Percentiles rank a stretch among this genome's conserved stretches.
These are phyloP conservation scores for Lithophane ornitopus DNA, from an alignment of 2,888 invertebrate species.

Conservation along the genomic window DNA sequence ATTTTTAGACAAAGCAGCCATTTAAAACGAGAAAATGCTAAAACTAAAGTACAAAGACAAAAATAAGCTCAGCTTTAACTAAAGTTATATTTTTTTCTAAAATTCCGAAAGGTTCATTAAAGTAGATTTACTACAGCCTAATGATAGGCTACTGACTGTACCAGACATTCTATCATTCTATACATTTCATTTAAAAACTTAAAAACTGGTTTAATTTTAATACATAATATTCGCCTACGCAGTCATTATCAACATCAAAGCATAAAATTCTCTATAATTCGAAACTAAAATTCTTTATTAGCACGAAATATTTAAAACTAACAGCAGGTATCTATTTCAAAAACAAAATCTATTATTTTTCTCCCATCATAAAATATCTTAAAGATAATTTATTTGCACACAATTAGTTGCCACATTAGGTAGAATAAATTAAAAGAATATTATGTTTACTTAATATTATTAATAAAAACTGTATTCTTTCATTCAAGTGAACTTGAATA, in stretches of 20 bases:
- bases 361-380: conserved; percentile 37
- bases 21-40: neutral
- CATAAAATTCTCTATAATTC: conserved; percentile 9
- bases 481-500: conserved; percentile 15
- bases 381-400: conserved; percentile 53
- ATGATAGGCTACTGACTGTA: neutral
- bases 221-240: neutral
- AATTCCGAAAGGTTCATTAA: neutral
- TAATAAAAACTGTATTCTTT: conserved; percentile 11
- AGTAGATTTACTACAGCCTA: neutral
- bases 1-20: fast-evolving
- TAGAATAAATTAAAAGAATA: conserved; percentile 44
- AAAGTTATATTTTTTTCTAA: neutral
- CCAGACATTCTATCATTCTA: neutral
- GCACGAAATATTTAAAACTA: conserved; percentile 10
- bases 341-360: conserved; percentile 37
- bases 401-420: conserved; percentile 47
- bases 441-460: conserved; percentile 39
- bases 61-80: neutral
- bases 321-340: conserved; percentile 36
- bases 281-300: conserved; percentile 21
- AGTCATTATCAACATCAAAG: neutral
- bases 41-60: too few relatives aligned
- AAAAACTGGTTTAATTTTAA: neutral
- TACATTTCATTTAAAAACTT: neutral